These are phyloP conservation scores for Alectura lathami DNA, from an alignment of 2,113 vertebrate species.

Conservation along the genomic window DNA sequence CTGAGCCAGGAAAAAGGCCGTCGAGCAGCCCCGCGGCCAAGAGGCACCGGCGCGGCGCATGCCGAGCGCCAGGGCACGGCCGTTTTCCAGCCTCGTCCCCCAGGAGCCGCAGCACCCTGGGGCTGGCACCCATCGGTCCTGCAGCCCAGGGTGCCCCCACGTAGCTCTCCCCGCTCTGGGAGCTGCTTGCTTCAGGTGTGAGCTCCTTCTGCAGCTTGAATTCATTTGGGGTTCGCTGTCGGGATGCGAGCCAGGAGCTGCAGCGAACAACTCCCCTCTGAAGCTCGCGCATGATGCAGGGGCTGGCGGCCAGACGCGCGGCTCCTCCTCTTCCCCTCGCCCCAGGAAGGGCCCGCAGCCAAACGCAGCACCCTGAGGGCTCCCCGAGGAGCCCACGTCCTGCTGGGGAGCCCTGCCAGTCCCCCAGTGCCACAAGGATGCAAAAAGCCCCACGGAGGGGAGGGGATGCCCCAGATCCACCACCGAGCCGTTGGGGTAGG, in stretches of 20 bases:
- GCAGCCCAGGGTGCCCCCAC: background rate
- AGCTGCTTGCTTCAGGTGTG: background rate
- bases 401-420: accelerated
- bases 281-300: background rate
- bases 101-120: background rate
- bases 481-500: background rate
- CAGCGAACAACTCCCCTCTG: constrained; percentile 13
- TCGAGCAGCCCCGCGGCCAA: constrained; percentile 13
- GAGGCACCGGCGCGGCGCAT: accelerated
- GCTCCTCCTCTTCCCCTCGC: constrained; percentile 27
- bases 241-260: background rate
- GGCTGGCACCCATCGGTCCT: background rate
- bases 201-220: background rate
- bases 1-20: constrained; percentile 51
- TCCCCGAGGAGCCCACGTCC: background rate
- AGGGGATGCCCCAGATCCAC: background rate
- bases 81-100: background rate
- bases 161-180: background rate
- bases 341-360: background rate
- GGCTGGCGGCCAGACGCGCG: background rate
- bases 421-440: background rate
- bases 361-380: accelerated
- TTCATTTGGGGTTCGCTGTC: constrained; percentile 21
- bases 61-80: background rate
- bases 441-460: background rate